Evolutionary conservation across 2,888 invertebrate species (phyloP).

Genomic region (Melieria omissa): DNA sequence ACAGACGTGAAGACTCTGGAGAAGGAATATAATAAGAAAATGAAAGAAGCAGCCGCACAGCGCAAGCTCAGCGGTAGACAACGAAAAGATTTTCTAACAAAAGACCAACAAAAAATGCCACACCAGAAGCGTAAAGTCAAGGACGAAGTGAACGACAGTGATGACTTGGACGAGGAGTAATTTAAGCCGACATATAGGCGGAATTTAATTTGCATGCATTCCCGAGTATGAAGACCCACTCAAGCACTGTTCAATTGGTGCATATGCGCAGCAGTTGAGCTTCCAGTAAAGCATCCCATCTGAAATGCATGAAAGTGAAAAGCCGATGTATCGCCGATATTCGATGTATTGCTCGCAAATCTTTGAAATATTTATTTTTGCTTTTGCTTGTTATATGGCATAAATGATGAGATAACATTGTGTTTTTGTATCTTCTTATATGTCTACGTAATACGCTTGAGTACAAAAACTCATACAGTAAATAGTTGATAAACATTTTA

Average conservation of each 20-base stretch:
- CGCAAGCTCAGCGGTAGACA: constrained; percentile 46
- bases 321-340: not conserved
- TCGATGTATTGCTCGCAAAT: not conserved
- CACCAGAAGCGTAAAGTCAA: constrained; percentile 43
- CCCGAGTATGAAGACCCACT: no score
- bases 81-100: constrained; percentile 35
- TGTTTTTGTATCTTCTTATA: no score
- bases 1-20: constrained; percentile 73
- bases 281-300: no score
- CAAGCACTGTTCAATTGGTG: no score
- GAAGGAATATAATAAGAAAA: constrained; percentile 69
- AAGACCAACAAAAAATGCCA: constrained; percentile 26
- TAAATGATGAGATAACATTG: no score
- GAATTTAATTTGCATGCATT: no score
- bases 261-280: no score
- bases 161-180: no score
- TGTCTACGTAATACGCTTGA: no score
- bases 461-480: no score
- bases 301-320: constrained; percentile 22
- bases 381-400: not conserved
- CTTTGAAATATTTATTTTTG: constrained; percentile 20
- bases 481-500: no score
- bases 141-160: constrained; percentile 7
- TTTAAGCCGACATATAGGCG: no score
- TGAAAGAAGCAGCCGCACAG: constrained; percentile 50